Conservation (phyloP, 2,888 invertebrate species). For the Catocala sponsa region DNA sequence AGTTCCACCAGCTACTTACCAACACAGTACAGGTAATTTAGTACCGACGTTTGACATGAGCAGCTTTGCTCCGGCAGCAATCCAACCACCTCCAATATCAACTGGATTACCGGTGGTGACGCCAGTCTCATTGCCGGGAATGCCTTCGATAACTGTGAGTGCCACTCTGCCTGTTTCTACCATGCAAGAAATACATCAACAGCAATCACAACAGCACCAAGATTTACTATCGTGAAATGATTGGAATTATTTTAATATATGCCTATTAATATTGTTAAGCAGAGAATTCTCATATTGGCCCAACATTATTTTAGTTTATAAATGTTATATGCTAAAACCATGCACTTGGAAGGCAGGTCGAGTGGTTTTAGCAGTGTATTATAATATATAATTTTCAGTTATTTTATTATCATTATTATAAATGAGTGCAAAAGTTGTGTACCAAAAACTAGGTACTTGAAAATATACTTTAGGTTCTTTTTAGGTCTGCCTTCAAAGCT, state of each 20-base stretch:
- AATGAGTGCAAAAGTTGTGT: constrained; percentile 47
- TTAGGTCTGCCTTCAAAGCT: constrained; percentile 62
- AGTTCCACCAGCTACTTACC: constrained; percentile 50
- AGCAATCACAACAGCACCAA: constrained; percentile 78
- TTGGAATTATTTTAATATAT: constrained; percentile 48
- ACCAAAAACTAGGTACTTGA: constrained; percentile 47
- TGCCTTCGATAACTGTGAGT: constrained; percentile 94
- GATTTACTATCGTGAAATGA: constrained; percentile 79
- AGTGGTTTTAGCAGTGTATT: constrained; percentile 47
- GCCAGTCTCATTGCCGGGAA: constrained; percentile 92
- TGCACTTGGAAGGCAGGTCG: constrained; percentile 52
- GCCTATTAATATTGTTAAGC: constrained; percentile 58
- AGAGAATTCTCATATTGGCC: constrained; percentile 54
- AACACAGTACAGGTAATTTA: constrained; percentile 58
- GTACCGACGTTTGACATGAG: constrained; percentile 83
- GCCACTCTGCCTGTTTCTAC: constrained; percentile 90
- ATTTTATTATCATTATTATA: constrained; percentile 44
- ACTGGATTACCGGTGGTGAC: constrained; percentile 88
- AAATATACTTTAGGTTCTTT: constrained; percentile 42
- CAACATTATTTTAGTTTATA: constrained; percentile 61
- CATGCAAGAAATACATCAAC: constrained; percentile 86
- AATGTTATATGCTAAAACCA: constrained; percentile 61
- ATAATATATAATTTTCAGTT: constrained; percentile 50
- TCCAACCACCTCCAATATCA: constrained; percentile 72
- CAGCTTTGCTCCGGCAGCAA: constrained; percentile 70